These are phyloP conservation scores for Clistopyga incitator DNA, from an alignment of 2,888 invertebrate genomes.

Conservation along the genomic window DNA sequence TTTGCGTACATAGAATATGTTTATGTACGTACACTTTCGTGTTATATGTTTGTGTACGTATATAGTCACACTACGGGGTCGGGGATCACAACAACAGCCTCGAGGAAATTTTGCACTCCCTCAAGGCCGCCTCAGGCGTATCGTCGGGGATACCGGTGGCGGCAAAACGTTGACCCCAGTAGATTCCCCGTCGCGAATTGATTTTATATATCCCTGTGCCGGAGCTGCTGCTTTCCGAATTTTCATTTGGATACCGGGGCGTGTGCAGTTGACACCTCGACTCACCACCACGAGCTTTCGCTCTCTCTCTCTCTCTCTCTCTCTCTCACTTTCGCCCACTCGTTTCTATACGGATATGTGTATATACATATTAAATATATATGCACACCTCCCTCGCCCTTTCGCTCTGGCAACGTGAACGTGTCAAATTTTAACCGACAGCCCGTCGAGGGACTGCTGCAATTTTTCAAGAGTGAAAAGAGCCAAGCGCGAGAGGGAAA, in stretches of 20 bases:
- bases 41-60: constrained; percentile 14
- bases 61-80: not conserved
- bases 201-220: constrained; percentile 64
- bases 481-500: constrained; percentile 5
- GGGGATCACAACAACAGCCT: constrained; percentile 32
- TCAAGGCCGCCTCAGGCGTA: constrained; percentile 44
- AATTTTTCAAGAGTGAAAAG: constrained; percentile 31
- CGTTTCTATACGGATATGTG: constrained; percentile 33
- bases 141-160: constrained; percentile 25
- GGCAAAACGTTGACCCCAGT: constrained; percentile 57
- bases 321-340: constrained; percentile 39
- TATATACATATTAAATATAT: constrained; percentile 23
- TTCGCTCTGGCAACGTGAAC: constrained; percentile 41
- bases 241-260: constrained; percentile 74
- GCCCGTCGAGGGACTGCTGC: constrained; percentile 12
- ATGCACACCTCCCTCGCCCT: constrained; percentile 11
- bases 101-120: constrained; percentile 53
- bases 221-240: constrained; percentile 74
- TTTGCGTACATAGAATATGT: not conserved
- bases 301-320: constrained; percentile 55
- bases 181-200: constrained; percentile 57
- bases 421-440: constrained; percentile 61
- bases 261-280: constrained; percentile 76
- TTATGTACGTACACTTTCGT: constrained; percentile 4
- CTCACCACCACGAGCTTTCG: constrained; percentile 48